A percentile compares a stretch with the other conserved stretches of the same genome.
These are phyloP conservation scores for Geotrypetes seraphini DNA, from an alignment of 2,797 vertebrate species.

Conservation along the genomic window DNA sequence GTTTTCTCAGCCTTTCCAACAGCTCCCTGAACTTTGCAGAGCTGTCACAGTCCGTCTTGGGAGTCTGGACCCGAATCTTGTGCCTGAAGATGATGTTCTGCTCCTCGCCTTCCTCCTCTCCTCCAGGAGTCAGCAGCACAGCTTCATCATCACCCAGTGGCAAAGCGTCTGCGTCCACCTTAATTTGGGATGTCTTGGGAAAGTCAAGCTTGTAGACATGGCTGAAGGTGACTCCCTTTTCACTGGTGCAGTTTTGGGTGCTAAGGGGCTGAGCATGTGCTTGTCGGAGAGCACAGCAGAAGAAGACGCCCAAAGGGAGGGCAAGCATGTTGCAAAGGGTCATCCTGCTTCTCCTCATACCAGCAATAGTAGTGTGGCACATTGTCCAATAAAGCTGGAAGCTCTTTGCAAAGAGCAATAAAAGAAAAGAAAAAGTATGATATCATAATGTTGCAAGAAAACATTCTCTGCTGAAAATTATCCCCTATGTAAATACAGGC, in stretches of 20 bases:
- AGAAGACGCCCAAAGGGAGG: slow-evolving; percentile 43
- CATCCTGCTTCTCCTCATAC: slow-evolving; percentile 36
- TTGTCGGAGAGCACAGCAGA: slow-evolving; percentile 26
- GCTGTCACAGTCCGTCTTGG: slow-evolving; percentile 61
- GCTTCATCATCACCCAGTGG: slow-evolving; percentile 31
- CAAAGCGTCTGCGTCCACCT: slow-evolving; percentile 42
- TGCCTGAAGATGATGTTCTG: slow-evolving; percentile 79
- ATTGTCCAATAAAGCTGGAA: slow-evolving; percentile 4
- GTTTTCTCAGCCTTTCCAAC: slow-evolving; percentile 66
- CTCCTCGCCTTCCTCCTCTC: slow-evolving; percentile 38
- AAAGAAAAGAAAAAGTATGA: neutral
- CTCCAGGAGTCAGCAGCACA: slow-evolving; percentile 23
- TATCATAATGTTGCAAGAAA: too few species aligned
- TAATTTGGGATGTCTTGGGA: slow-evolving; percentile 52
- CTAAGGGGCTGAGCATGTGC: slow-evolving; percentile 13
- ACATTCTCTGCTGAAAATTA: too few species aligned
- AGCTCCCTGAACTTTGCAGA: slow-evolving; percentile 58
- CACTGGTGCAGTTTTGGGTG: slow-evolving; percentile 27
- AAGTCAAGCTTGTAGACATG: slow-evolving; percentile 74
- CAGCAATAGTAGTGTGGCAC: too few species aligned
- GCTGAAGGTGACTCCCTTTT: slow-evolving; percentile 71
- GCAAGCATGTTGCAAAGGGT: slow-evolving; percentile 23
- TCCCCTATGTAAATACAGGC: too few species aligned
- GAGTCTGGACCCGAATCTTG: slow-evolving; percentile 65
- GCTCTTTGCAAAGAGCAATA: slow-evolving; percentile 12